Conservation (phyloP, 2,797 vertebrate genomes). For the Clarias pachynema region DNA sequence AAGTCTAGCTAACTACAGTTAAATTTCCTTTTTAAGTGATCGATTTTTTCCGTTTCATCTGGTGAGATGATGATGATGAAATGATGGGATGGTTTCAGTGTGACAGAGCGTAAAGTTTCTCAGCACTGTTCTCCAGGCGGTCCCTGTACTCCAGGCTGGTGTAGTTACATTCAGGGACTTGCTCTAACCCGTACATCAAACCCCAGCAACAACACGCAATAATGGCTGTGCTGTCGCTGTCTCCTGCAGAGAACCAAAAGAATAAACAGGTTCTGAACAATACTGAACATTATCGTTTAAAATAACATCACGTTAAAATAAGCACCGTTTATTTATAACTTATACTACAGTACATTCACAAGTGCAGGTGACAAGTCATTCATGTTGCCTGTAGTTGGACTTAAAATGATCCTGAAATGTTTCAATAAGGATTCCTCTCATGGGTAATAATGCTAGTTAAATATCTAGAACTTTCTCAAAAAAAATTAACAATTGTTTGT, state of each 20-base stretch:
- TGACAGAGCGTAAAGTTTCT: slow-evolving; percentile 74
- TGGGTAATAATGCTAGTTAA: not conserved
- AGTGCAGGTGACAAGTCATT: not conserved
- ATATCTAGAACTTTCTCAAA: not conserved
- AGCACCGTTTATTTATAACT: not conserved
- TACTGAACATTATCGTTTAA: too few relatives aligned
- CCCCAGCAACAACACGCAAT: slow-evolving; percentile 84
- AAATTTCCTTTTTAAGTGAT: not conserved
- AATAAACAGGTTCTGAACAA: not conserved
- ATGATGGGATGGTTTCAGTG: slow-evolving; percentile 57
- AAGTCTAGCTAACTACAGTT: not conserved
- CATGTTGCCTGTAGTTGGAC: not conserved
- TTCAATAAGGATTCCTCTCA: not conserved
- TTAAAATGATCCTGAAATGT: not conserved
- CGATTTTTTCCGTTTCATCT: not conserved
- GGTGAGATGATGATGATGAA: not conserved
- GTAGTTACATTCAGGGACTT: slow-evolving; percentile 77
- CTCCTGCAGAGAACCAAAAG: slow-evolving; percentile 65
- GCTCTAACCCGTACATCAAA: slow-evolving; percentile 69
- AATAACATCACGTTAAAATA: not conserved
- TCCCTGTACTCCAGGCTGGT: slow-evolving; percentile 76
- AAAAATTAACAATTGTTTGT: not conserved
- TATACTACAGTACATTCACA: not conserved
- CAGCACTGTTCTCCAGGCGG: slow-evolving; percentile 70
- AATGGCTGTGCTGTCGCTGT: slow-evolving; percentile 83